Percentiles rank a stretch among this genome's conserved stretches.
Evolutionary conservation across 2,113 vertebrate genomes (phyloP).

Genomic region (Coregonus clupeaformis): DNA sequence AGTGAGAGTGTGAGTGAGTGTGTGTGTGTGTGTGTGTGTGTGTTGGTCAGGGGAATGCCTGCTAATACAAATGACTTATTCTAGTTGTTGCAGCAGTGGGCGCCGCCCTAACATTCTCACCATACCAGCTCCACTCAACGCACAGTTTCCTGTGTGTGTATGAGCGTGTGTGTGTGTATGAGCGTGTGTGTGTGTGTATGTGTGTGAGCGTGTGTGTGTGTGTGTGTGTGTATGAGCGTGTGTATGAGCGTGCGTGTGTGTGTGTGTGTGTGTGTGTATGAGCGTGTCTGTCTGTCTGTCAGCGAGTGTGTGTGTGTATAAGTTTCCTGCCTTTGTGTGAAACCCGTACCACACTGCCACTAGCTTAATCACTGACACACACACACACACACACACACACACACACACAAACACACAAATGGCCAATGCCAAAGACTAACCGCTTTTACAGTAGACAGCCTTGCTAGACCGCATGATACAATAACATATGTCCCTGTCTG

Average conservation of each 20-base stretch:
- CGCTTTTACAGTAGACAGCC: too few species aligned
- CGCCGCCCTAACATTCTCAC: slow-evolving; percentile 61
- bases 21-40: background rate
- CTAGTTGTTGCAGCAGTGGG: slow-evolving; percentile 55
- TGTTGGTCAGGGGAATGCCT: slow-evolving; percentile 38
- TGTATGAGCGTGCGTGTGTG: too few species aligned
- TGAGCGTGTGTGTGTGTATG: too few species aligned
- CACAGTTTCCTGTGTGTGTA: slow-evolving; percentile 10
- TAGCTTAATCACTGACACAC: slow-evolving; percentile 15
- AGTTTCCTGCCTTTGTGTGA: slow-evolving; percentile 25
- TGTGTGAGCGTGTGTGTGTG: too few species aligned
- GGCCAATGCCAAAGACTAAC: too few species aligned
- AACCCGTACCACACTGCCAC: slow-evolving; percentile 35
- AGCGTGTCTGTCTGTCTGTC: too few species aligned
- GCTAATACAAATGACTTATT: slow-evolving; percentile 64
- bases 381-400: background rate
- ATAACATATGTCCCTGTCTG: too few species aligned
- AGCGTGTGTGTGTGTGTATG: too few species aligned
- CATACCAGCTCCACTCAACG: slow-evolving; percentile 46
- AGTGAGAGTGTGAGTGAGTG: background rate
- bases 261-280: too few species aligned
- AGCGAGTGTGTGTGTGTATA: too few species aligned
- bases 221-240: too few species aligned
- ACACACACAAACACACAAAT: background rate
- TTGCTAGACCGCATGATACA: too few species aligned